These are phyloP conservation scores for Archegozetes longisetosus DNA, from an alignment of 1,140 invertebrate genomes.

Conservation along the genomic window DNA sequence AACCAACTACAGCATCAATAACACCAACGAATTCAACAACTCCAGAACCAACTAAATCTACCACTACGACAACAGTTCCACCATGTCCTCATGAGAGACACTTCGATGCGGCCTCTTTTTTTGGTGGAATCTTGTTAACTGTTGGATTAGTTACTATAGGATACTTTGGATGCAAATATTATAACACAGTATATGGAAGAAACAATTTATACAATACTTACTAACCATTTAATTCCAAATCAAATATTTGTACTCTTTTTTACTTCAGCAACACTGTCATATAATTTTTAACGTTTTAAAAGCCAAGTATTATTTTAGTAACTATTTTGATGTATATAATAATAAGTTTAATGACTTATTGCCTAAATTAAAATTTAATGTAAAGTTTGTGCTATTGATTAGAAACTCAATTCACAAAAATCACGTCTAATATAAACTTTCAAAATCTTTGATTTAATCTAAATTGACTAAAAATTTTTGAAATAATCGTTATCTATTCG, in stretches of 20 bases:
- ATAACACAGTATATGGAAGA: neutral
- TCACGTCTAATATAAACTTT: no score
- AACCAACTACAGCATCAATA: neutral
- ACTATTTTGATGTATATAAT: no score
- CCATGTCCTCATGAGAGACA: neutral
- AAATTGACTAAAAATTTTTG: constrained; percentile 3
- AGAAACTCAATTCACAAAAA: no score
- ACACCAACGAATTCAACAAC: neutral
- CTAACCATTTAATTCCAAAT: no score
- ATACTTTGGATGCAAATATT: neutral
- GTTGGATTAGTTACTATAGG: neutral
- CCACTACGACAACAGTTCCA: neutral
- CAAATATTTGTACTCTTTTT: no score
- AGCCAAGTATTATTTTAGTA: no score
- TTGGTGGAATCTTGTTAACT: constrained; percentile 3
- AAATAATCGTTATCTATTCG: constrained; percentile 61
- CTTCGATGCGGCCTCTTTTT: constrained; percentile 5
- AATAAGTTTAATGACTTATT: no score
- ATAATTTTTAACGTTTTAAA: no score
- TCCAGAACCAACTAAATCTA: neutral
- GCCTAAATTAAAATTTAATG: no score
- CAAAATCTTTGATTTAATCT: neutral
- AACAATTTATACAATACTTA: neutral
- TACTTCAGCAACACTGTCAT: no score
- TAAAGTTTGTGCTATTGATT: no score